Evolutionary conservation across 2,888 invertebrate species (phyloP).

Genomic region (Callinectes sapidus): DNA sequence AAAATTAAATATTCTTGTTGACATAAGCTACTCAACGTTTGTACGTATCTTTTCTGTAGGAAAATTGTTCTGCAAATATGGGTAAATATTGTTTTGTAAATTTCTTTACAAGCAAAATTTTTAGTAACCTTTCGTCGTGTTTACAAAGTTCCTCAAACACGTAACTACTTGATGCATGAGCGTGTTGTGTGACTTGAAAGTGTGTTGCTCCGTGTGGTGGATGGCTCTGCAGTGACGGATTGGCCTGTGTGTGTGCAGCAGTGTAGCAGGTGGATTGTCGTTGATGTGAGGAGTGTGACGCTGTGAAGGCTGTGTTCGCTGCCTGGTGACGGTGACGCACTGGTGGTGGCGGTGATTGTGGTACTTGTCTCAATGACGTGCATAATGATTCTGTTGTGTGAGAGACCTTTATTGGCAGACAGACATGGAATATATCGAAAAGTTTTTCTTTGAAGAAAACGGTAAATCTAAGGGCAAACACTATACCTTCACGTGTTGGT

Average conservation of each 20-base stretch:
- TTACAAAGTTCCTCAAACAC: not conserved
- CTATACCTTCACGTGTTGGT: too few relatives aligned
- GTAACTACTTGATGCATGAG: not conserved
- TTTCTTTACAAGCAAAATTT: not conserved
- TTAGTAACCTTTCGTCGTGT: not conserved
- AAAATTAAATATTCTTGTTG: too few relatives aligned
- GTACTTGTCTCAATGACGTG: not conserved
- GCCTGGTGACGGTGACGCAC: not conserved
- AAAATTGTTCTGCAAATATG: too few relatives aligned
- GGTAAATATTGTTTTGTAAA: not conserved
- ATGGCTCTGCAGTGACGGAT: not conserved
- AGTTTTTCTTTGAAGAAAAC: too few relatives aligned
- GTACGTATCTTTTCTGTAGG: too few relatives aligned
- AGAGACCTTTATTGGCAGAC: too few relatives aligned
- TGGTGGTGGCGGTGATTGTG: not conserved
- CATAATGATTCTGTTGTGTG: too few relatives aligned
- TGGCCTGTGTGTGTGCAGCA: not conserved
- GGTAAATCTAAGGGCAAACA: too few relatives aligned
- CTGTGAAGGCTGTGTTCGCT: not conserved
- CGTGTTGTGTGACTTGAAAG: not conserved
- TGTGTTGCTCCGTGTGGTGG: not conserved
- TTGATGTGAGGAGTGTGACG: not conserved
- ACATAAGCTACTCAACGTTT: too few relatives aligned
- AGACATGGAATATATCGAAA: too few relatives aligned
- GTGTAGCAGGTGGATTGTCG: not conserved